phyloP scores from a whole-genome alignment of 2,888 invertebrate species.

The Hylaea fasciaria region DNA sequence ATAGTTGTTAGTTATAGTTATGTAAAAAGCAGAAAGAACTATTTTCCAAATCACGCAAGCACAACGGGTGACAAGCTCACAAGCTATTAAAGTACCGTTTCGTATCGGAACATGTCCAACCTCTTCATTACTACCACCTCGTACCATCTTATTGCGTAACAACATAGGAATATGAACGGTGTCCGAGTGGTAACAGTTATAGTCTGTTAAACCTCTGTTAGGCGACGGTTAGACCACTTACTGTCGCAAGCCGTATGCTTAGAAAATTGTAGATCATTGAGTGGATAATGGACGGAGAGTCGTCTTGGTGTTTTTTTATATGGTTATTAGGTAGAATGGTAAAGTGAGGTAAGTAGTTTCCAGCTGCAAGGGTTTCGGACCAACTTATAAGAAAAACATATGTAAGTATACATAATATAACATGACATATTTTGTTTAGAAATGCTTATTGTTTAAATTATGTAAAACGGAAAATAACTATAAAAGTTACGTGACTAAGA shows the following conservation, averaged over 20 bases:
- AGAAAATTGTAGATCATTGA: conserved; percentile 8
- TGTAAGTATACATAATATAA: too few species aligned
- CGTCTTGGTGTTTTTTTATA: neutral
- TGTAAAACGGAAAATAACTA: too few species aligned
- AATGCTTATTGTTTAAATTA: too few species aligned
- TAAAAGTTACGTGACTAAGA: too few species aligned
- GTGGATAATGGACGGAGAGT: neutral
- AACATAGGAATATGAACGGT: conserved; percentile 42
- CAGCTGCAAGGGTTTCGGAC: too few species aligned
- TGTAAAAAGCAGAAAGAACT: too few species aligned
- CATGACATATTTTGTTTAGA: too few species aligned
- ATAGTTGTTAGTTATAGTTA: too few species aligned
- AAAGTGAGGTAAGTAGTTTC: too few species aligned
- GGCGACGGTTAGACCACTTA: conserved; percentile 14
- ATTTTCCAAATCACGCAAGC: neutral
- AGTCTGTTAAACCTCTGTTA: conserved; percentile 19
- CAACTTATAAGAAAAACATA: too few species aligned
- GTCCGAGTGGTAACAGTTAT: conserved; percentile 38
- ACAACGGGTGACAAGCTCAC: conserved; percentile 7
- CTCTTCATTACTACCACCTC: conserved; percentile 7
- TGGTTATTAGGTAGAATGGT: too few species aligned
- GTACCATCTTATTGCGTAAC: conserved; percentile 37
- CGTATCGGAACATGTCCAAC: conserved; percentile 18
- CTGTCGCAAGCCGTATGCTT: conserved; percentile 12
- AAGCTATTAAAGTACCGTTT: conserved; percentile 23